These are phyloP conservation scores for Fragariocoptes setiger DNA, from an alignment of 1,140 invertebrate species.

Conservation along the genomic window DNA sequence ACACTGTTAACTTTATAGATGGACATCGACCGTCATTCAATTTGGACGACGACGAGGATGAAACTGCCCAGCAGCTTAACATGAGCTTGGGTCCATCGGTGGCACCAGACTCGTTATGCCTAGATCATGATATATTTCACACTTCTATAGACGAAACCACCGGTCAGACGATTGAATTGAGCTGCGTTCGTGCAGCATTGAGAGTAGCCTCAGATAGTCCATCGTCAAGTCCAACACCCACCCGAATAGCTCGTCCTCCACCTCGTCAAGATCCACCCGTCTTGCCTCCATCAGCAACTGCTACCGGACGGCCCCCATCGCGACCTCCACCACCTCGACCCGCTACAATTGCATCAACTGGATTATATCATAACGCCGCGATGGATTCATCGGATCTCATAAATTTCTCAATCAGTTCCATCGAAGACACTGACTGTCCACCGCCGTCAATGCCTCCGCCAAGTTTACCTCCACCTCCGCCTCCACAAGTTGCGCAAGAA, in stretches of 20 bases:
- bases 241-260: constrained; percentile 6
- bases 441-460: background rate
- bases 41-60: constrained; percentile 15
- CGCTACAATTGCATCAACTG: too few relatives aligned
- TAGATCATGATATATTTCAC: constrained; percentile 3
- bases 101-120: background rate
- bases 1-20: constrained; percentile 33
- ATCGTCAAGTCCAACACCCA: constrained; percentile 6
- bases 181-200: background rate
- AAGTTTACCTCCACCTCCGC: background rate
- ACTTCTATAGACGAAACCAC: background rate
- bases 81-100: constrained; percentile 3
- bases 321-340: background rate
- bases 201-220: constrained; percentile 6
- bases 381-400: too few relatives aligned
- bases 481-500: background rate
- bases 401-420: too few relatives aligned
- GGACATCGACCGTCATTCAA: constrained; percentile 2
- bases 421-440: too few relatives aligned
- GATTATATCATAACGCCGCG: too few relatives aligned
- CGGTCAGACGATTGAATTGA: background rate
- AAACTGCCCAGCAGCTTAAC: constrained; percentile 11
- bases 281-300: constrained; percentile 11
- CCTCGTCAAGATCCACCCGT: constrained; percentile 9
- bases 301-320: background rate